Conservation (phyloP, 2,888 invertebrate genomes). For the Aleiodes alternator region DNA sequence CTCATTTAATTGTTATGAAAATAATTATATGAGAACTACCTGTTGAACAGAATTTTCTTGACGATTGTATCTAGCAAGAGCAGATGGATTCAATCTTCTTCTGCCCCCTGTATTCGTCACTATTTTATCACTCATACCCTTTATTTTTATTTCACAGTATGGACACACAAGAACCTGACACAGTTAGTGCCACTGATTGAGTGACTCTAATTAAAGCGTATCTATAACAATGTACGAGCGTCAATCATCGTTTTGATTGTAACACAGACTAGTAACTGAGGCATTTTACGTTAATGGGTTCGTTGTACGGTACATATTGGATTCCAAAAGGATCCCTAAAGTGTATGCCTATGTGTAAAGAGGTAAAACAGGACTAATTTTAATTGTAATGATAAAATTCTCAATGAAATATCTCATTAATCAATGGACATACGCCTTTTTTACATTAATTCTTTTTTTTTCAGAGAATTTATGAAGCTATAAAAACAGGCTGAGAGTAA, state of each 20-base stretch:
- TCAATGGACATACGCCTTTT: too few species aligned
- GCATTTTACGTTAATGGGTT: conserved; percentile 34
- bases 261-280: neutral
- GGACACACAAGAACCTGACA: neutral
- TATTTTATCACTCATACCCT: conserved; percentile 1
- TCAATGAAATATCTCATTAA: too few species aligned
- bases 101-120: conserved; percentile 7
- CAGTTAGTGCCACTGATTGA: neutral
- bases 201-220: conserved; percentile 9
- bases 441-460: too few species aligned
- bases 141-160: neutral
- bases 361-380: neutral
- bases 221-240: conserved; percentile 33
- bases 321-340: conserved; percentile 35
- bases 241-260: conserved; percentile 47
- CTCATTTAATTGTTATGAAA: too few species aligned
- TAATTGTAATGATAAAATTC: too few species aligned
- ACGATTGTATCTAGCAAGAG: conserved; percentile 15
- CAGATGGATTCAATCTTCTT: conserved; percentile 20
- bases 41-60: neutral
- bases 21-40: neutral
- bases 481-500: too few species aligned
- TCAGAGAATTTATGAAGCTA: too few species aligned
- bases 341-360: neutral
- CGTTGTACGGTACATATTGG: conserved; percentile 51